phyloP scores from a whole-genome alignment of 2,797 vertebrate genomes.

The Cyclopterus lumpus region DNA sequence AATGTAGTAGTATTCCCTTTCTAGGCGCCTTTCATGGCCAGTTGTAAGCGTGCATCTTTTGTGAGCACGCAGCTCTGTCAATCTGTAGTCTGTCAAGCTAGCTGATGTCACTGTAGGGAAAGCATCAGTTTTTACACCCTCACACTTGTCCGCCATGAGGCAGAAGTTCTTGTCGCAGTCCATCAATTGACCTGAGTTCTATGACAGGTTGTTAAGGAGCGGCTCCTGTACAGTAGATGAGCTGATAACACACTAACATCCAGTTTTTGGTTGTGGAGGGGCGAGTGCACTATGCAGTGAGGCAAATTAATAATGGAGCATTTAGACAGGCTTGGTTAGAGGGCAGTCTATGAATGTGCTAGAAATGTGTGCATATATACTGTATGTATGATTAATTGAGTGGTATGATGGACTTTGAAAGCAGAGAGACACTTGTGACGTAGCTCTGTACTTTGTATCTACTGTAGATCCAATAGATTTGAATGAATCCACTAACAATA shows the following conservation, averaged over 20 bases:
- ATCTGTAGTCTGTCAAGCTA: slow-evolving; percentile 23
- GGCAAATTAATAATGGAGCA: slow-evolving; percentile 75
- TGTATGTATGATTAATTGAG: slow-evolving; percentile 73
- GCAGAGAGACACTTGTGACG: slow-evolving; percentile 35
- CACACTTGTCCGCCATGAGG: slow-evolving; percentile 16
- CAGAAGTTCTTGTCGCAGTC: slow-evolving; percentile 29
- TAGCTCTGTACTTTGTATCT: not conserved
- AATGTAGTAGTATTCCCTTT: slow-evolving; percentile 38
- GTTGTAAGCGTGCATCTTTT: slow-evolving; percentile 25
- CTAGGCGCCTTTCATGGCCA: slow-evolving; percentile 21
- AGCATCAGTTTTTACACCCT: slow-evolving; percentile 29
- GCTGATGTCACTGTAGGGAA: slow-evolving; percentile 38
- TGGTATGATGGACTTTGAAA: slow-evolving; percentile 31
- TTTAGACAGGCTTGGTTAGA: slow-evolving; percentile 53
- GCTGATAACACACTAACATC: slow-evolving; percentile 47
- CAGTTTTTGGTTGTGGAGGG: slow-evolving; percentile 41
- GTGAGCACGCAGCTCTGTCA: slow-evolving; percentile 11
- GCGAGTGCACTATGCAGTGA: slow-evolving; percentile 38
- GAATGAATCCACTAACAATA: not conserved
- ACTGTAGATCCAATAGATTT: not conserved
- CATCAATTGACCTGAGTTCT: slow-evolving; percentile 46
- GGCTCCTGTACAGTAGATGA: slow-evolving; percentile 14
- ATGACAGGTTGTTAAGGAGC: slow-evolving; percentile 58
- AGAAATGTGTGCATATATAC: slow-evolving; percentile 47
- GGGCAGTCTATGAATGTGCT: slow-evolving; percentile 54